phyloP scores from a whole-genome alignment of 2,797 vertebrate genomes.

The Phyllotis vaccarum region DNA sequence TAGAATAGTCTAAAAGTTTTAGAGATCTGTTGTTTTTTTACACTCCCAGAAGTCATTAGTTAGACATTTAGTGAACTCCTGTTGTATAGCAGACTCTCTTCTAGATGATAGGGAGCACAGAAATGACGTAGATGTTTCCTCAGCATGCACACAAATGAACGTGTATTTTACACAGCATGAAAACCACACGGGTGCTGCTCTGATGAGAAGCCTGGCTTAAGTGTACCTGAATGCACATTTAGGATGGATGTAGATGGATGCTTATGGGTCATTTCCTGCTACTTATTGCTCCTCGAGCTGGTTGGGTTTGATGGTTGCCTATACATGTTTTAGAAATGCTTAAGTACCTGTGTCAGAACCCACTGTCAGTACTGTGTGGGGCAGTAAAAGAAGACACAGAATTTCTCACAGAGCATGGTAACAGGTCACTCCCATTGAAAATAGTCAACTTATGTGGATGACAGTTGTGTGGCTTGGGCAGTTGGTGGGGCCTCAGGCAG shows the following conservation, averaged over 20 bases:
- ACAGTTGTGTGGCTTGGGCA: too few relatives aligned
- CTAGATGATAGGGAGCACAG: background rate
- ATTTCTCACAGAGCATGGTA: background rate
- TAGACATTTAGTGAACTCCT: background rate
- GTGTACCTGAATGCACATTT: background rate
- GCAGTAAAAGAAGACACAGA: background rate
- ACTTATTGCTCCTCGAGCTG: background rate
- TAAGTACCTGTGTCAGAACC: background rate
- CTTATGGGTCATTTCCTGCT: background rate
- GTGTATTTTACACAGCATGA: background rate
- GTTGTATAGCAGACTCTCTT: background rate
- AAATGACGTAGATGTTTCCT: background rate
- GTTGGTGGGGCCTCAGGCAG: too few relatives aligned
- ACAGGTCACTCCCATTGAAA: background rate
- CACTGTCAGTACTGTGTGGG: rapidly evolving
- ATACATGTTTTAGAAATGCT: background rate
- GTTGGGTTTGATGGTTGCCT: background rate
- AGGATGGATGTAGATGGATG: rapidly evolving
- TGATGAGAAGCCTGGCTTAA: background rate
- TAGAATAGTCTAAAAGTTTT: background rate
- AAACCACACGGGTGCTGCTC: background rate
- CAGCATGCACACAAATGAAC: background rate
- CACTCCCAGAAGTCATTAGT: background rate
- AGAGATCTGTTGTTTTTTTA: background rate
- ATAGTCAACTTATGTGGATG: too few relatives aligned